Evolutionary conservation across 2,113 vertebrate species (phyloP).

Genomic region (Engraulis encrasicolus): DNA sequence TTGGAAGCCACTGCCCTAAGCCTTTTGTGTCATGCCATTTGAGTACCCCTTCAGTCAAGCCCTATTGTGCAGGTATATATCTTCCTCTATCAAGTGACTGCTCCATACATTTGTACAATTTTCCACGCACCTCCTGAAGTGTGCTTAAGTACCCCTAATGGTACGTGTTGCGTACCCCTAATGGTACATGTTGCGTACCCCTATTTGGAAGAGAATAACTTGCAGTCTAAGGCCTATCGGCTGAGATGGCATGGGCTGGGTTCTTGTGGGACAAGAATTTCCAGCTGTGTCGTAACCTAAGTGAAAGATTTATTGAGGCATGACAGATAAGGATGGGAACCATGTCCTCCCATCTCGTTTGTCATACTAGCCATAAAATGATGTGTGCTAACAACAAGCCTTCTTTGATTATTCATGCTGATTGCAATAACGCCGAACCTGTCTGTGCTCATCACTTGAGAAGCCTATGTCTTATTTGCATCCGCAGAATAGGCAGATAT

Average conservation of each 20-base stretch:
- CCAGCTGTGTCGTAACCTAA: background rate
- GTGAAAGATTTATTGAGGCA: background rate
- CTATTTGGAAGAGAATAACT: too few species aligned
- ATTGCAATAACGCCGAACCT: background rate
- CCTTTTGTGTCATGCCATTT: too few species aligned
- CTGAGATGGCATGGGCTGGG: background rate
- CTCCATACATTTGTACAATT: too few species aligned
- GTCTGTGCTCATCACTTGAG: background rate
- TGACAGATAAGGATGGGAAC: background rate
- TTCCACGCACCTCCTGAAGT: too few species aligned
- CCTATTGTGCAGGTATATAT: too few species aligned
- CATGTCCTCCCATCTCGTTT: background rate
- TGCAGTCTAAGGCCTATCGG: background rate
- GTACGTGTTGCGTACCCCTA: too few species aligned
- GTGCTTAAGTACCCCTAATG: too few species aligned
- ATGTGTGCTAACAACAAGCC: background rate
- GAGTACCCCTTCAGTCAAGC: too few species aligned
- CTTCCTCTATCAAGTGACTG: too few species aligned
- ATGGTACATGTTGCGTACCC: too few species aligned
- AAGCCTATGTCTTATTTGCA: background rate
- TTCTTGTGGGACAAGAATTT: conserved; percentile 7
- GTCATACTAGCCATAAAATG: background rate
- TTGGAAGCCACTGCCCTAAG: too few species aligned
- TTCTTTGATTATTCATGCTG: background rate
- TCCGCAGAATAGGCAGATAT: too few species aligned